These are phyloP conservation scores for Acanthurus lineatus DNA, from an alignment of 2,797 vertebrate genomes.

Conservation along the genomic window DNA sequence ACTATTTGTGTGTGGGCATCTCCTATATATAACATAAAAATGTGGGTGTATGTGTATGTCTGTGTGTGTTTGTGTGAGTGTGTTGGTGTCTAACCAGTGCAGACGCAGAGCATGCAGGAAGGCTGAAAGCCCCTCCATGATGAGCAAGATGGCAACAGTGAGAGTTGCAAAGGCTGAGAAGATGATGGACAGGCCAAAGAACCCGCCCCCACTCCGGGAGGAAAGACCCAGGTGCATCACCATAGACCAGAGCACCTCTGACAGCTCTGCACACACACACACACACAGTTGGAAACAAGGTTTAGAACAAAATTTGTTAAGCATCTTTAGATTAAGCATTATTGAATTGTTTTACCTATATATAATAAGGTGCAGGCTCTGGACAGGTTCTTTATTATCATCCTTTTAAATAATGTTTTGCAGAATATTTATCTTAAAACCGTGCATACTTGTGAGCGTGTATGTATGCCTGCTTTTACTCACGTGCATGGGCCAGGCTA, in stretches of 20 bases:
- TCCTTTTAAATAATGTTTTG: background rate
- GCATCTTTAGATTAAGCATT: background rate
- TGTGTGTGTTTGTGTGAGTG: too few relatives aligned
- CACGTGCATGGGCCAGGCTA: slow-evolving; percentile 82
- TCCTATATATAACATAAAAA: background rate
- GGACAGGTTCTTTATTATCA: background rate
- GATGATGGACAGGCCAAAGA: slow-evolving; percentile 90
- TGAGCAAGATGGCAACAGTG: slow-evolving; percentile 93
- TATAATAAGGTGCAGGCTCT: background rate
- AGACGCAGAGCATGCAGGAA: slow-evolving; percentile 95
- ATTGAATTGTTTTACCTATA: background rate
- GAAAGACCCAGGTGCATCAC: slow-evolving; percentile 94
- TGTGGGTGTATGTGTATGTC: slow-evolving; percentile 13
- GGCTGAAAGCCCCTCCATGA: slow-evolving; percentile 98
- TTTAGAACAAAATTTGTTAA: background rate
- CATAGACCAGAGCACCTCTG: slow-evolving; percentile 89
- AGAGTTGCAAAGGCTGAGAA: slow-evolving; percentile 92
- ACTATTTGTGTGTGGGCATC: background rate
- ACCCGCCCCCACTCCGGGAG: slow-evolving; percentile 88
- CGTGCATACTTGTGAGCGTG: background rate
- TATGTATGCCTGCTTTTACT: slow-evolving; percentile 32
- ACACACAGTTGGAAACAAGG: slow-evolving; percentile 2
- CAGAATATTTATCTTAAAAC: background rate
- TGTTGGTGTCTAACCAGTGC: slow-evolving; percentile 90
- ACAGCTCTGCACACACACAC: slow-evolving; percentile 71